Evolutionary conservation across 2,113 vertebrate genomes (phyloP).

Genomic region (Prionailurus bengalensis): DNA sequence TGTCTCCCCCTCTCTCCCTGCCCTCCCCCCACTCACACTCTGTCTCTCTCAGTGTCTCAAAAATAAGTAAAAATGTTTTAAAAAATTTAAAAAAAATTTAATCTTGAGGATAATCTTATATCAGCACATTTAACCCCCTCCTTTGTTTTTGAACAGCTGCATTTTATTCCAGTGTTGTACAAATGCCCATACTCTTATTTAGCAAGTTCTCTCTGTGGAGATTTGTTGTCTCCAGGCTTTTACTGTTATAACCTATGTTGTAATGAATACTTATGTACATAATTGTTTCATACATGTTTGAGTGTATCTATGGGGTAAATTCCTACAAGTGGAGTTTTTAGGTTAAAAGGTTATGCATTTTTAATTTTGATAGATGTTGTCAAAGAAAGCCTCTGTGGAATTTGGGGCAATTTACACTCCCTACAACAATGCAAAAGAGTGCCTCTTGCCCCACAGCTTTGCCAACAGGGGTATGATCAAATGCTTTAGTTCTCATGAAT

Average conservation of each 20-base stretch:
- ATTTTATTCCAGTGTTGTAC: neutral
- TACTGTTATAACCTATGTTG: neutral
- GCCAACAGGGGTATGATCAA: neutral
- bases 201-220: neutral
- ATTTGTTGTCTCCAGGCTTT: neutral
- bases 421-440: neutral
- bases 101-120: neutral
- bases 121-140: neutral
- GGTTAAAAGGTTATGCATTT: neutral
- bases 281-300: neutral
- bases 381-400: neutral
- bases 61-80: no score
- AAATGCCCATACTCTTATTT: neutral
- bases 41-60: no score
- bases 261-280: no score
- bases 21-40: no score
- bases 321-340: neutral
- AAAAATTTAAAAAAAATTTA: no score
- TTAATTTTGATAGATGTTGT: neutral
- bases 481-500: neutral
- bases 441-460: neutral
- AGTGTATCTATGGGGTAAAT: neutral
- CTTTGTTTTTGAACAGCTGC: neutral
- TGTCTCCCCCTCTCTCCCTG: no score
- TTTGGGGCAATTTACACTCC: neutral